Evolutionary conservation across 1,140 invertebrate genomes (phyloP).

Genomic region (Zaprionus davidi): DNA sequence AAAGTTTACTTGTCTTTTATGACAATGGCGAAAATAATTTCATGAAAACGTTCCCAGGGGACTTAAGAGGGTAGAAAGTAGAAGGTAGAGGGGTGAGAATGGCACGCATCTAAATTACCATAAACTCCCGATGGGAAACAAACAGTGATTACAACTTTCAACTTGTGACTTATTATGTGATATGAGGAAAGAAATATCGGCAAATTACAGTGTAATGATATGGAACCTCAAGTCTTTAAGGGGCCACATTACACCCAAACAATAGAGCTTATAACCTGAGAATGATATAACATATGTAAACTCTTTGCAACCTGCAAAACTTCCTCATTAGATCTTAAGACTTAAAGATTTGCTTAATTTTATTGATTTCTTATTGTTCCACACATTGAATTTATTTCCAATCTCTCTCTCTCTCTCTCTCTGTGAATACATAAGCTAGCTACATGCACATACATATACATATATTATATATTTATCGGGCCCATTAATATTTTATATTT

Average conservation of each 20-base stretch:
- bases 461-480: not conserved
- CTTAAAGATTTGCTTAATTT: not conserved
- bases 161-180: not conserved
- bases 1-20: constrained; percentile 70
- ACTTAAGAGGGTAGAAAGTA: not conserved
- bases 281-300: not conserved
- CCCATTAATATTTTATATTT: constrained; percentile 1
- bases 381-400: not conserved
- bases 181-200: constrained; percentile 1
- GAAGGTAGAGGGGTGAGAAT: constrained; percentile 8
- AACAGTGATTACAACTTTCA: constrained; percentile 5
- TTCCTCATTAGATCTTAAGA: not conserved
- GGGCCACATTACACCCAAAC: not conserved
- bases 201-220: not conserved
- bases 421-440: not conserved
- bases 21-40: constrained; percentile 75
- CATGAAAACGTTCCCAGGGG: constrained; percentile 65
- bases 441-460: not conserved
- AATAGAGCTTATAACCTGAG: not conserved
- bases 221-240: not conserved
- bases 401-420: not conserved
- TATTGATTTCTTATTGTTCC: not conserved
- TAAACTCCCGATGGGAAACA: constrained; percentile 11
- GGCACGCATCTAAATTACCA: constrained; percentile 43
- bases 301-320: not conserved